Evolutionary conservation across 1,140 invertebrate species (phyloP), one percentile per base, ranked within the genome.

Genomic region (Phocides pigmalion): DNA sequence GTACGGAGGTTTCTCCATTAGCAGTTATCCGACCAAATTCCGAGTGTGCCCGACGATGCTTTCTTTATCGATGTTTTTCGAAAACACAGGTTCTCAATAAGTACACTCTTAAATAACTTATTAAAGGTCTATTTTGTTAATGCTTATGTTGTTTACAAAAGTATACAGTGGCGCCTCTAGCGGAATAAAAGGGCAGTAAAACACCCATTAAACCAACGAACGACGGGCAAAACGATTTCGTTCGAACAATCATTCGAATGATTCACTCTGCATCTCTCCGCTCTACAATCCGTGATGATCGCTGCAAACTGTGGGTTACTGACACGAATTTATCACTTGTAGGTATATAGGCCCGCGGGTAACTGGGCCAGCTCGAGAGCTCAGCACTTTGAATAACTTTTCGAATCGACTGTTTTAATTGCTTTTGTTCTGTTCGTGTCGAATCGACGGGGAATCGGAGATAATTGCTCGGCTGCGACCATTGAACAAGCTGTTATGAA

Each of bases 321-420:
- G 39, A 66, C 50, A 64, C 54, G 22, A 61, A 32, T 49, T 22
- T 61, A 37, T 16, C 15, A 17, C 9, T n/a, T n/a, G n/a, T n/a
- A n/a, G n/a, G 11, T 35, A 64, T 64, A 47, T 17, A 12, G 19
- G 54, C 49, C 8, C 14, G 19, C 28, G 22, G 50, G 19, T 44
- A 54, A 28, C 12, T 66, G 22, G 58, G 39, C 12, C 58, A 62
- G 50, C 62, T 47, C 16, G n/a, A 44, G 42, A 19, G 17, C 61
- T 46, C 22, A 41, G 35, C 32, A 35, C 42, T 53, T 59, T 25
- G 54, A 67, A 62, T 62, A 67, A 62, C 50, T 54, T 35, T 67
- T 53, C 46, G 47, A 53, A 63, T 61, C 56, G 32, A 58, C 65
- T 50, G 22, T 54, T 62, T 64, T 72, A 72, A 72, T 72, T 65